Evolutionary conservation across 2,797 vertebrate species (phyloP).

Genomic region (Coendou prehensilis): DNA sequence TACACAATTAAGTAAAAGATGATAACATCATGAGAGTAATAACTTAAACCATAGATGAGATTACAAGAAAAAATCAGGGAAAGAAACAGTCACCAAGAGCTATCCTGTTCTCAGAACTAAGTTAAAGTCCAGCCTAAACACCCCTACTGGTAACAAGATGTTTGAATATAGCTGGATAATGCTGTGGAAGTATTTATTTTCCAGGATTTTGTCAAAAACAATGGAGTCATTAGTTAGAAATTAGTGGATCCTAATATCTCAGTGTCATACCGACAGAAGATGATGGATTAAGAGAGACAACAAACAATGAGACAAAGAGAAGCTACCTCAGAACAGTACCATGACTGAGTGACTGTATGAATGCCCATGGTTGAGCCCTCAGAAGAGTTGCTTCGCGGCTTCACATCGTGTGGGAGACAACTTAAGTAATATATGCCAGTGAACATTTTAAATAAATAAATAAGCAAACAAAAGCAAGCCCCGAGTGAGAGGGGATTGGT

Average conservation of each 20-base stretch:
- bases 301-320: not conserved
- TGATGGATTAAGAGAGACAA: not conserved
- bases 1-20: not conserved
- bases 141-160: not conserved
- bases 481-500: not conserved
- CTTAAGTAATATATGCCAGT: not conserved
- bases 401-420: not conserved
- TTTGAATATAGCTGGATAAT: constrained; percentile 16
- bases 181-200: not conserved
- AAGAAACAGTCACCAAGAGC: not conserved
- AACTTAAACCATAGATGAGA: not conserved
- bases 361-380: not conserved
- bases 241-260: not conserved
- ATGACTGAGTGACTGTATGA: not conserved
- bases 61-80: not conserved
- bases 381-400: not conserved
- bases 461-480: not conserved
- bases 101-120: not conserved
- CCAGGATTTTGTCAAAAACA: not conserved
- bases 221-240: not conserved
- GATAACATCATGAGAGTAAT: not conserved
- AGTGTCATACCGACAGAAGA: not conserved
- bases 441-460: not conserved
- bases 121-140: not conserved
- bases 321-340: not conserved